A percentile compares a stretch with the other conserved stretches of the same genome.
Evolutionary conservation across 2,113 vertebrate genomes (phyloP).

Genomic region (Mobula birostris): DNA sequence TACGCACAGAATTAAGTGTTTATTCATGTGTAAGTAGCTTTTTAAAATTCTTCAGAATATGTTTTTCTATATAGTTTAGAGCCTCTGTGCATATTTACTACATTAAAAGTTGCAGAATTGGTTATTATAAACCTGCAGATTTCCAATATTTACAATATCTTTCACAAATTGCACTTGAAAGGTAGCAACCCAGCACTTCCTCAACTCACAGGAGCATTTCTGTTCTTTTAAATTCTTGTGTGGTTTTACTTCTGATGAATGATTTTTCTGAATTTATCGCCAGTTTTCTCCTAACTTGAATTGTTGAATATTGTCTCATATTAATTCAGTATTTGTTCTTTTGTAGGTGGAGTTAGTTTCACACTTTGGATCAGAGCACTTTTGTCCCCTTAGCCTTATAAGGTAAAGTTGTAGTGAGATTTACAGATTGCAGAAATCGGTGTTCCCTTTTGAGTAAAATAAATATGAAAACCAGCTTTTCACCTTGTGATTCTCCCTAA

Average conservation of each 20-base stretch:
- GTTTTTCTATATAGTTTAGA: background rate
- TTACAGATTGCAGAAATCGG: background rate
- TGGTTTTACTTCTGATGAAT: background rate
- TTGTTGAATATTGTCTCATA: background rate
- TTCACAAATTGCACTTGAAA: constrained; percentile 9
- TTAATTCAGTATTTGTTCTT: constrained; percentile 37
- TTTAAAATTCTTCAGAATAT: background rate
- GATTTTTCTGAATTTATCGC: background rate
- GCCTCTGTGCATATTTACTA: no score
- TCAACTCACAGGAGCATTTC: background rate
- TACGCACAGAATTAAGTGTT: no score
- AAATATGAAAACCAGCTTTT: background rate
- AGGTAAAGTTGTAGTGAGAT: constrained; percentile 60
- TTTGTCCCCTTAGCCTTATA: constrained; percentile 96
- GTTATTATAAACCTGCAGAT: background rate
- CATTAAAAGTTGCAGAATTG: constrained; percentile 4
- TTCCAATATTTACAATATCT: background rate
- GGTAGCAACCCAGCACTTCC: background rate
- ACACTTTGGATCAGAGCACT: constrained; percentile 95
- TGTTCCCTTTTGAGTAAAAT: background rate
- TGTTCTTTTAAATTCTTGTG: no score
- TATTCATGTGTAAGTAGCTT: background rate
- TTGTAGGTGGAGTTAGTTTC: constrained; percentile 89
- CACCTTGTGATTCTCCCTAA: background rate
- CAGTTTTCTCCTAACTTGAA: background rate